Evolutionary conservation across 2,888 invertebrate genomes (phyloP).

Genomic region (Tortricodes alternella): DNA sequence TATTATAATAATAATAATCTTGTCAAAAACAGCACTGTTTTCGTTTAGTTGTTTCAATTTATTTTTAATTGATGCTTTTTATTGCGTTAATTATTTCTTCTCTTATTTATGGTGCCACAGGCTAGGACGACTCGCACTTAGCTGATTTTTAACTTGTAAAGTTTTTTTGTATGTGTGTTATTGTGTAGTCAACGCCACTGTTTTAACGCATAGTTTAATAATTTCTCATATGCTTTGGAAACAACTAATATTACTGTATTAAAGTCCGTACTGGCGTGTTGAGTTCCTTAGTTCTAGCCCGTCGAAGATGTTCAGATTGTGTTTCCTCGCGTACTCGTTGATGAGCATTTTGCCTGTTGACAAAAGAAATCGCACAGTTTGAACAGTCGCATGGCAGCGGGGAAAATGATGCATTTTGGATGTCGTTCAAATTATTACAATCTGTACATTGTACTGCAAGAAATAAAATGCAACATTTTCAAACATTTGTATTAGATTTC

Average conservation of each 20-base stretch:
- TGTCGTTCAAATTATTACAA: neutral
- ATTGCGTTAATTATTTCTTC: no score
- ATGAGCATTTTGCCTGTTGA: slow-evolving; percentile 87
- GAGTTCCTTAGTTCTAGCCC: slow-evolving; percentile 88
- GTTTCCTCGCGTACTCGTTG: slow-evolving; percentile 88
- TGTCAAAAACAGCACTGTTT: no score
- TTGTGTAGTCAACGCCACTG: slow-evolving; percentile 13
- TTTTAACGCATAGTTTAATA: slow-evolving; percentile 6
- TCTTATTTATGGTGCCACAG: no score
- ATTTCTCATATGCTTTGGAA: slow-evolving; percentile 48
- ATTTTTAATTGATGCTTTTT: no score
- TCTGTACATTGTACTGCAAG: no score
- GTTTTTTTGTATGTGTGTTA: neutral
- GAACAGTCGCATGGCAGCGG: slow-evolving; percentile 51
- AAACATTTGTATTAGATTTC: neutral
- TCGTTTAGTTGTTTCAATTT: no score
- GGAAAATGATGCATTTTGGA: slow-evolving; percentile 35
- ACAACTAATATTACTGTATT: slow-evolving; percentile 82
- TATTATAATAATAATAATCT: no score
- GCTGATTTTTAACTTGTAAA: neutral
- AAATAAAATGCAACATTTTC: neutral
- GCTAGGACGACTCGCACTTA: no score
- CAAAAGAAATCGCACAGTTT: slow-evolving; percentile 45
- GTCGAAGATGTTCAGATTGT: slow-evolving; percentile 89
- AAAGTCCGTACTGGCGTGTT: slow-evolving; percentile 92